These are phyloP conservation scores for Drosophila histrio DNA, from an alignment of 2,888 invertebrate genomes.

Conservation along the genomic window DNA sequence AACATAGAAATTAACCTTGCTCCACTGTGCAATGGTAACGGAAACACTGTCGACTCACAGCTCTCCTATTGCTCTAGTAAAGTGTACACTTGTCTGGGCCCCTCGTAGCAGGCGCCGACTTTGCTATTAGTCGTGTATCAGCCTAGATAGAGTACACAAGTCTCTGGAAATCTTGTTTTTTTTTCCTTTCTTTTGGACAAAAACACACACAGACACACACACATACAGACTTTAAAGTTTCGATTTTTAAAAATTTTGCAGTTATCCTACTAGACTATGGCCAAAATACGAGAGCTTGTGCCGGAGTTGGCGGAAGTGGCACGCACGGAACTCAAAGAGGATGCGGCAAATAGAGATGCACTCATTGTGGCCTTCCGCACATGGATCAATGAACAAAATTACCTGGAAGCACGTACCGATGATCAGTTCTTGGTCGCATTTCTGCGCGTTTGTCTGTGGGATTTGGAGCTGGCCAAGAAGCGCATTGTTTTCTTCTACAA, in stretches of 20 bases:
- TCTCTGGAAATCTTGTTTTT: constrained; percentile 18
- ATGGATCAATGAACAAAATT: constrained; percentile 85
- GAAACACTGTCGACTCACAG: constrained; percentile 4
- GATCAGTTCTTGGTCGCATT: constrained; percentile 85
- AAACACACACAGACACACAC: neutral
- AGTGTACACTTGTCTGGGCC: constrained; percentile 33
- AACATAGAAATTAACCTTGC: neutral
- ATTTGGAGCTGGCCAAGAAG: constrained; percentile 85
- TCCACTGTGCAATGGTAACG: constrained; percentile 33
- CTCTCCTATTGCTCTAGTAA: neutral
- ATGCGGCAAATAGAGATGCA: constrained; percentile 79
- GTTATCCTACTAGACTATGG: constrained; percentile 55
- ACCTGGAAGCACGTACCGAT: constrained; percentile 84
- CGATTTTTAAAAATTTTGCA: constrained; percentile 41
- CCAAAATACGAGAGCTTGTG: constrained; percentile 74
- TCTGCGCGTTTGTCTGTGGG: constrained; percentile 85
- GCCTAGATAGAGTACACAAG: constrained; percentile 40
- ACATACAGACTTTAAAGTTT: constrained; percentile 22
- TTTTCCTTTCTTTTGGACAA: neutral
- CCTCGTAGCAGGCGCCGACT: constrained; percentile 48
- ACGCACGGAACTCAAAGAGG: constrained; percentile 84
- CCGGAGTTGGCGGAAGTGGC: constrained; percentile 83
- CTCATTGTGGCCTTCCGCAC: constrained; percentile 84
- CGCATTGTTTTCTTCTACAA: constrained; percentile 87
- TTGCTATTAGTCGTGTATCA: constrained; percentile 56